Conservation (phyloP, 2,113 vertebrate genomes). For the Muntiacus reevesi region DNA sequence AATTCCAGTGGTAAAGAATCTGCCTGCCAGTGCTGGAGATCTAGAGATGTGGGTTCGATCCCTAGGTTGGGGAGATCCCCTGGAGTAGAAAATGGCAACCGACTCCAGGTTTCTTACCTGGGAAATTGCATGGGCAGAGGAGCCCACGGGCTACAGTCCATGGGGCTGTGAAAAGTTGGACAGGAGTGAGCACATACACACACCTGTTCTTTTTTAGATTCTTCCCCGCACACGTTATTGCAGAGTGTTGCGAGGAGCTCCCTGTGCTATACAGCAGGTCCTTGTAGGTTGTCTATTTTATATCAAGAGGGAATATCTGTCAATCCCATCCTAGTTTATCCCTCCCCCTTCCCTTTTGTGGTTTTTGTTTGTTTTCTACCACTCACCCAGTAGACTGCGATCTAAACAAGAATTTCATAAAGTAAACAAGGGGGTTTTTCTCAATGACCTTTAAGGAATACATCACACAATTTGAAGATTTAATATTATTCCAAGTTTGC, state of each 20-base stretch:
- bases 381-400: not conserved
- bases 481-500: not conserved
- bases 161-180: rapidly evolving
- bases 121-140: not conserved
- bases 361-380: not conserved
- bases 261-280: not conserved
- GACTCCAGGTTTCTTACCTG: not conserved
- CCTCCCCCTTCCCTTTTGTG: not conserved
- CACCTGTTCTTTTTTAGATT: not conserved
- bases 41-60: not conserved
- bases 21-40: not conserved
- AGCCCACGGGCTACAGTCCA: not conserved
- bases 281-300: not conserved
- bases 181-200: not conserved
- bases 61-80: not conserved
- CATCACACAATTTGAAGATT: not conserved
- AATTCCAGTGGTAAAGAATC: not conserved
- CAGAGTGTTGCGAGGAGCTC: rapidly evolving
- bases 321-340: not conserved
- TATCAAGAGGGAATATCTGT: not conserved
- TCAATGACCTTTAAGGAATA: not conserved
- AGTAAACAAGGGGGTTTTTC: not conserved
- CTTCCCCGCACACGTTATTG: rapidly evolving
- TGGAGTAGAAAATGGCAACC: not conserved
- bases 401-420: not conserved